Evolutionary conservation across 2,888 invertebrate species (phyloP).

Genomic region (Luperina nickerlii): DNA sequence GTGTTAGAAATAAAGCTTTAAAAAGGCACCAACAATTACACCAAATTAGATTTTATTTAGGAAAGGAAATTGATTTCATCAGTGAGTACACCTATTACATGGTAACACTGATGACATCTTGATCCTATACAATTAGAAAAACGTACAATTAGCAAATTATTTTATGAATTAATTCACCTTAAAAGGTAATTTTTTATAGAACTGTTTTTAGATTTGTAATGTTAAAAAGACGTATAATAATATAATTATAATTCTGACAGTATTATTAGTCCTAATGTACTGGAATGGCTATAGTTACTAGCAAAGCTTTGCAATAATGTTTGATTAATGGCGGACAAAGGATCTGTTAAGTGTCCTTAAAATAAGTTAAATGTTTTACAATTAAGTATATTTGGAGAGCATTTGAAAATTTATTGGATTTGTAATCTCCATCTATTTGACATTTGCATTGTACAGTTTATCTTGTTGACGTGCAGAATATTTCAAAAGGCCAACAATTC

Average conservation of each 20-base stretch:
- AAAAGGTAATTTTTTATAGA: slow-evolving; percentile 19
- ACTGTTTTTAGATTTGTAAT: slow-evolving; percentile 39
- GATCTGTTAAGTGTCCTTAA: slow-evolving; percentile 65
- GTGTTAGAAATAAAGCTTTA: slow-evolving; percentile 24
- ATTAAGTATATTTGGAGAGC: slow-evolving; percentile 29
- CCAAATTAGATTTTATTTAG: slow-evolving; percentile 24
- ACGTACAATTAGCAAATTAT: slow-evolving; percentile 7
- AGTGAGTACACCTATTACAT: not conserved
- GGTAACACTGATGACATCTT: slow-evolving; percentile 6
- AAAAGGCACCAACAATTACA: slow-evolving; percentile 27
- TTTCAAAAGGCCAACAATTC: not conserved
- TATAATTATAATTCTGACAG: slow-evolving; percentile 25
- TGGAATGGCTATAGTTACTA: slow-evolving; percentile 10
- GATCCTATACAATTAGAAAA: not conserved
- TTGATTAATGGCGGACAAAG: slow-evolving; percentile 21
- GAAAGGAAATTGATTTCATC: not conserved
- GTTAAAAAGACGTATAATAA: slow-evolving; percentile 17
- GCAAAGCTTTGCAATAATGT: slow-evolving; percentile 39
- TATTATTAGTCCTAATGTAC: slow-evolving; percentile 42
- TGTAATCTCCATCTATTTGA: slow-evolving; percentile 6
- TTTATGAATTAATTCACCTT: slow-evolving; percentile 2
- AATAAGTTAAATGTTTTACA: slow-evolving; percentile 48
- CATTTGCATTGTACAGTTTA: not conserved
- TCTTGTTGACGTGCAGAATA: not conserved
- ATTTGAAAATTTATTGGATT: slow-evolving; percentile 31